A percentile compares a stretch with the other conserved stretches of the same genome.
Evolutionary conservation across 1,140 invertebrate genomes (phyloP).

Genomic region (Gonioctena quinquepunctata): DNA sequence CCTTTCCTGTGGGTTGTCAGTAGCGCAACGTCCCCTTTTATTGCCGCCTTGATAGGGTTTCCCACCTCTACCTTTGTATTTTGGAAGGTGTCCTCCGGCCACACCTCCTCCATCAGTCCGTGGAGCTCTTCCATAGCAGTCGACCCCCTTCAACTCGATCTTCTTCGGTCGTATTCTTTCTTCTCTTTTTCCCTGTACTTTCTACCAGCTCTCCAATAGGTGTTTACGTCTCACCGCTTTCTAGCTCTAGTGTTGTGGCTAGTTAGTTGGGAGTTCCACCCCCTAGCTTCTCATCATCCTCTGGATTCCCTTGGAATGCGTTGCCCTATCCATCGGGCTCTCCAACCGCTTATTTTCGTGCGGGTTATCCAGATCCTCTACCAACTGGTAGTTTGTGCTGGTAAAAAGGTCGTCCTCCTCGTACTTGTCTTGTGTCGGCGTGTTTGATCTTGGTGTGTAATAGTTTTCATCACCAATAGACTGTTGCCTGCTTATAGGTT

Average conservation of each 20-base stretch:
- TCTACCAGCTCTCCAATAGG: neutral
- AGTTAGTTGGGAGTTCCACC: neutral
- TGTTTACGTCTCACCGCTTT: neutral
- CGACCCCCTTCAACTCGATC: neutral
- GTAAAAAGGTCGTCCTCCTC: neutral
- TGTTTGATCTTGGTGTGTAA: neutral
- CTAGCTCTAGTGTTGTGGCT: neutral
- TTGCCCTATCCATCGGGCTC: neutral
- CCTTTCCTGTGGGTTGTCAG: too few relatives aligned
- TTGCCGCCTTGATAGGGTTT: too few relatives aligned
- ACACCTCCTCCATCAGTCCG: too few relatives aligned
- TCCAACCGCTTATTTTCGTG: neutral
- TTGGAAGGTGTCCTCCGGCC: too few relatives aligned
- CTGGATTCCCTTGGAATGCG: neutral
- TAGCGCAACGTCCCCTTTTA: too few relatives aligned
- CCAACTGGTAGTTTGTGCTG: neutral
- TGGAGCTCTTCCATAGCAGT: neutral
- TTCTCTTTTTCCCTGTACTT: neutral
- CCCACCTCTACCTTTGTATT: too few relatives aligned
- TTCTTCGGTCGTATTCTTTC: neutral
- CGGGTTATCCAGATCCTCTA: neutral
- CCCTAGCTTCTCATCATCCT: neutral
- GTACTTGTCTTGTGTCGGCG: neutral
- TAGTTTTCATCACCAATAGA: neutral
- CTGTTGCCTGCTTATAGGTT: too few relatives aligned